Evolutionary conservation across 2,113 vertebrate species (phyloP).

Genomic region (Anoplopoma fimbria): DNA sequence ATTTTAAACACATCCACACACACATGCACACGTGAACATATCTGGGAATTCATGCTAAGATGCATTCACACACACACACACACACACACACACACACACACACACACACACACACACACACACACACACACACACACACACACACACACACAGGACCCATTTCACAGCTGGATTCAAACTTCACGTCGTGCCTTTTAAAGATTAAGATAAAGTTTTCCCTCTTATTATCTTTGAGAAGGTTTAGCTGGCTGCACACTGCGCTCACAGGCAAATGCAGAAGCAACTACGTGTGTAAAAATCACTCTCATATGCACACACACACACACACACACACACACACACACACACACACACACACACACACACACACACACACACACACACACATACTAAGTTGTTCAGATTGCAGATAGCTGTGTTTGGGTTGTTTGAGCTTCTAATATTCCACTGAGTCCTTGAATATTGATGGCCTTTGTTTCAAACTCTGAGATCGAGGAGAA

Average conservation of each 20-base stretch:
- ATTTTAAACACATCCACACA: conserved; percentile 67
- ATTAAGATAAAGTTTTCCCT: conserved; percentile 78
- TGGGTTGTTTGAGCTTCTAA: conserved; percentile 73
- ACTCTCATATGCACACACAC: conserved; percentile 1
- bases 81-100: conserved; percentile 19
- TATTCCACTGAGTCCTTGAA: conserved; percentile 67
- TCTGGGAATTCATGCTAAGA: conserved; percentile 40
- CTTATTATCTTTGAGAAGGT: conserved; percentile 78
- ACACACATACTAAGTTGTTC: conserved; percentile 46
- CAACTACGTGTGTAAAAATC: neutral
- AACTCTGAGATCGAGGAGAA: conserved; percentile 17
- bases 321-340: conserved; percentile 28
- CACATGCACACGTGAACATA: conserved; percentile 43
- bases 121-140: conserved; percentile 19
- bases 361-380: conserved; percentile 27
- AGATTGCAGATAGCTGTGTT: conserved; percentile 71
- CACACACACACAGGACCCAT: conserved; percentile 51
- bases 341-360: conserved; percentile 14
- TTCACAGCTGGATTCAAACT: conserved; percentile 75
- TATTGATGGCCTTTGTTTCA: conserved; percentile 70
- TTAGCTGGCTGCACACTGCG: conserved; percentile 71
- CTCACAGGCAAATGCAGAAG: conserved; percentile 63
- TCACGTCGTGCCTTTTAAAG: conserved; percentile 76
- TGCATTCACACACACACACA: conserved; percentile 13
- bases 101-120: conserved; percentile 18